A percentile compares a stretch with the other conserved stretches of the same genome.
Evolutionary conservation across 2,888 invertebrate genomes (phyloP).

Genomic region (Mythimna ferrago): DNA sequence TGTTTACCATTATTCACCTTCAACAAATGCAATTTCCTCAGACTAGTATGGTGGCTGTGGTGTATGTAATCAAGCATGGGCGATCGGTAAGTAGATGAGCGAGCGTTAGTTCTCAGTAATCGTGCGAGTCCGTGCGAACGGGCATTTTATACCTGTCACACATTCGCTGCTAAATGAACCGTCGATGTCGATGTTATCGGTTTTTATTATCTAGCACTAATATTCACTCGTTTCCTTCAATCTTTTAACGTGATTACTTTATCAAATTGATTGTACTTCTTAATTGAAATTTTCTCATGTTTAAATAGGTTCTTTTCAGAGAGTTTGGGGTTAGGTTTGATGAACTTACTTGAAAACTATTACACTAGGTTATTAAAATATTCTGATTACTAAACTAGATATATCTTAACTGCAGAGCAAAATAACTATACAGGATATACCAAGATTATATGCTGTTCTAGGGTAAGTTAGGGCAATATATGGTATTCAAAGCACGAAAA

Average conservation of each 20-base stretch:
- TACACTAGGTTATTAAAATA: no score
- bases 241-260: constrained; percentile 29
- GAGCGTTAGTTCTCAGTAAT: constrained; percentile 73
- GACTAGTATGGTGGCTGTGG: constrained; percentile 38
- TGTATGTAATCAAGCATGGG: constrained; percentile 56
- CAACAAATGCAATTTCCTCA: constrained; percentile 55
- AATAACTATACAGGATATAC: no score
- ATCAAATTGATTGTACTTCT: constrained; percentile 20
- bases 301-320: not conserved
- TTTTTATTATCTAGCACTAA: constrained; percentile 56
- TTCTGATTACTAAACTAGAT: no score
- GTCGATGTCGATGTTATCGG: constrained; percentile 57
- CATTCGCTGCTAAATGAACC: constrained; percentile 63
- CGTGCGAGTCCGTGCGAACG: constrained; percentile 77
- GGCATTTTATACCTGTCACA: constrained; percentile 77
- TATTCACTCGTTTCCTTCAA: constrained; percentile 40
- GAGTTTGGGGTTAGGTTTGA: not conserved
- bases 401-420: no score
- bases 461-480: no score
- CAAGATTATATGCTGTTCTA: not conserved
- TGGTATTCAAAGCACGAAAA: no score
- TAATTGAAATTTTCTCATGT: not conserved
- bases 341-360: no score
- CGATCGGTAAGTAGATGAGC: constrained; percentile 60
- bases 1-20: constrained; percentile 42